These are phyloP conservation scores for Perodicticus potto DNA, from an alignment of 2,797 vertebrate species.

Conservation along the genomic window DNA sequence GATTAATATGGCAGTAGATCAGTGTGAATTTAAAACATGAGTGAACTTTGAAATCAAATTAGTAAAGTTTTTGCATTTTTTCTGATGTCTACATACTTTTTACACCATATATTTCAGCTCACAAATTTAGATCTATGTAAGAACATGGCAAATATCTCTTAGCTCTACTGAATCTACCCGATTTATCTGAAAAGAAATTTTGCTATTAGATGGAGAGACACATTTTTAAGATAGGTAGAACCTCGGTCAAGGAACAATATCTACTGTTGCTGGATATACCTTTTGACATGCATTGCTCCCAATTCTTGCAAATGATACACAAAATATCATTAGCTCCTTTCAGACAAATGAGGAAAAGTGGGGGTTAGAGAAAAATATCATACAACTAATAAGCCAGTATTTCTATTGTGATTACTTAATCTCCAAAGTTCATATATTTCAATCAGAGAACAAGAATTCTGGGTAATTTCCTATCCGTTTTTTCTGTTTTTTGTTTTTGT, in stretches of 20 bases:
- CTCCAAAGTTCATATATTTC: not conserved
- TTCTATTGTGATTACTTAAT: not conserved
- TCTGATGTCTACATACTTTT: conserved; percentile 23
- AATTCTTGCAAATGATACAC: not conserved
- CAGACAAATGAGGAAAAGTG: conserved; percentile 11
- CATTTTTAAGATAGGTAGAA: not conserved
- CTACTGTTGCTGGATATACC: not conserved
- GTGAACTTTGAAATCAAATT: conserved; percentile 65
- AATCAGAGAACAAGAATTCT: conserved; percentile 23
- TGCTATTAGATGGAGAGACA: not conserved
- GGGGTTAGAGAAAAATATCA: not conserved
- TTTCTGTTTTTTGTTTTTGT: not conserved
- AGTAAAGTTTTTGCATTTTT: conserved; percentile 25
- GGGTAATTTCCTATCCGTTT: not conserved
- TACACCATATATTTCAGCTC: not conserved
- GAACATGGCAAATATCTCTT: not conserved
- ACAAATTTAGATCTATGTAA: not conserved
- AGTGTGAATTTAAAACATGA: conserved; percentile 62
- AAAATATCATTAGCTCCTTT: not conserved
- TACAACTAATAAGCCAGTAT: not conserved
- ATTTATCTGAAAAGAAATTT: conserved; percentile 35
- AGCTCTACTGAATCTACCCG: not conserved
- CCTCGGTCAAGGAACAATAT: not conserved
- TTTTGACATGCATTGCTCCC: not conserved
- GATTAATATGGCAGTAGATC: conserved; percentile 67